Evolutionary conservation across 2,113 vertebrate species (phyloP).

Genomic region (Pseudorhombus dupliciocellatus): DNA sequence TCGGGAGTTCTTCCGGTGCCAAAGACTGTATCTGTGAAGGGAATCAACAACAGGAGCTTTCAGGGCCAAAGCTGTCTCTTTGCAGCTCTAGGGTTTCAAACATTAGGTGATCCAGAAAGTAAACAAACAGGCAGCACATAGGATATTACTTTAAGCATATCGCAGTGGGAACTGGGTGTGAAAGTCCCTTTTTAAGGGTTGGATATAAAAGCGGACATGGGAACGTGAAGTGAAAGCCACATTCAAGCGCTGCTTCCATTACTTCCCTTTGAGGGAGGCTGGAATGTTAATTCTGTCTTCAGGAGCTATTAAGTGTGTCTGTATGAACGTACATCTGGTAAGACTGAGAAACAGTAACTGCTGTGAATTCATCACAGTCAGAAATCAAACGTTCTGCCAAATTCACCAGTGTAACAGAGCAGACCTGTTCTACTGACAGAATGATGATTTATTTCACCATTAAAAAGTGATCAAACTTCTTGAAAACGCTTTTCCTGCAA

Average conservation of each 20-base stretch:
- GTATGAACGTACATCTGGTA: conserved; percentile 6
- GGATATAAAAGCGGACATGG: conserved; percentile 3
- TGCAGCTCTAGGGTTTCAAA: conserved; percentile 33
- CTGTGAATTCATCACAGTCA: conserved; percentile 32
- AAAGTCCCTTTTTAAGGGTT: conserved; percentile 22
- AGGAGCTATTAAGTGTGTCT: conserved; percentile 2
- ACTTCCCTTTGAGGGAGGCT: conserved; percentile 25
- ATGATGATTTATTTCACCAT: conserved; percentile 23
- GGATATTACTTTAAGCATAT: conserved; percentile 20
- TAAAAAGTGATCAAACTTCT: conserved; percentile 6
- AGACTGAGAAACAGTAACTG: conserved; percentile 1
- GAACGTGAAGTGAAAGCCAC: conserved; percentile 26
- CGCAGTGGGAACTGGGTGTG: conserved; percentile 29
- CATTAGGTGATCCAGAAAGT: conserved; percentile 44
- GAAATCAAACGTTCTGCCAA: conserved; percentile 10
- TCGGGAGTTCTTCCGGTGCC: conserved; percentile 94
- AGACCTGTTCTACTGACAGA: conserved; percentile 8
- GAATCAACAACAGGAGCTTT: conserved; percentile 74
- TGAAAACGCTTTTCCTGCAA: conserved; percentile 21
- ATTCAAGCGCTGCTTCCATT: conserved; percentile 43
- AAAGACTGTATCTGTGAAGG: conserved; percentile 88
- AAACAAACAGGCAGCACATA: conserved; percentile 25
- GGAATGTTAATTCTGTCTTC: conserved; percentile 38
- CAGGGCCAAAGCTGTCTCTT: conserved; percentile 32
- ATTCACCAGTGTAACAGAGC: conserved; percentile 16